These are phyloP conservation scores for Xyrichtys novacula DNA, from an alignment of 2,797 vertebrate genomes.

Conservation along the genomic window DNA sequence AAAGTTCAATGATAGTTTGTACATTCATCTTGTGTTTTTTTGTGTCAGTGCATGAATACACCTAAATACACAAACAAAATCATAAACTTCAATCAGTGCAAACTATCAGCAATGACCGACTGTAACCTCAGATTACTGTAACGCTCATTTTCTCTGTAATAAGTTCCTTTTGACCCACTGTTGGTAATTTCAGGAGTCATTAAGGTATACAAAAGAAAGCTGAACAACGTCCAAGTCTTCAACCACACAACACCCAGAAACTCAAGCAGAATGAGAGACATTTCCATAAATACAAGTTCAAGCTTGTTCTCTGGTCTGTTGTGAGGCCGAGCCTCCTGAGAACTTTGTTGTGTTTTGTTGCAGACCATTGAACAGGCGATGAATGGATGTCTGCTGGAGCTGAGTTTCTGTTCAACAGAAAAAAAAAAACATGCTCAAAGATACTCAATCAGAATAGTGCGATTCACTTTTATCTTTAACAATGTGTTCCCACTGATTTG, in stretches of 20 bases:
- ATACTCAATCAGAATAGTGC: background rate
- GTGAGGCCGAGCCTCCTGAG: conserved; percentile 42
- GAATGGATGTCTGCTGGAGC: conserved; percentile 23
- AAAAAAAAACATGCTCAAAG: conserved; percentile 7
- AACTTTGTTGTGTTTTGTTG: conserved; percentile 46
- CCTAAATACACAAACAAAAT: background rate
- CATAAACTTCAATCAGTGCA: background rate
- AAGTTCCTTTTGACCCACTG: conserved; percentile 14
- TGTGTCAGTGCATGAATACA: background rate
- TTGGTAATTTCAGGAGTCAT: conserved; percentile 25
- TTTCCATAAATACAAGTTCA: conserved; percentile 61
- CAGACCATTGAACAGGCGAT: conserved; percentile 37
- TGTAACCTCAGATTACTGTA: background rate
- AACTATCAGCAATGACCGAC: background rate
- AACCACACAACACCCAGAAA: conserved; percentile 66
- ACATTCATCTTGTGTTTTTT: background rate
- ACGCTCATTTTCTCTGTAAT: conserved; percentile 22
- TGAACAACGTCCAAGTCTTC: conserved; percentile 61
- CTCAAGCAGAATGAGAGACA: conserved; percentile 59
- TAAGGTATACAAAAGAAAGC: conserved; percentile 38
- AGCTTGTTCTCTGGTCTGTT: conserved; percentile 55
- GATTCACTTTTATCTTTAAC: no score
- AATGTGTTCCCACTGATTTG: no score
- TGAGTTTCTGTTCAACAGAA: conserved; percentile 7
- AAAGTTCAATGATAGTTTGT: background rate